A percentile compares a stretch with the other conserved stretches of the same genome.
Evolutionary conservation across 2,113 vertebrate species (phyloP).

Genomic region (Numida meleagris): DNA sequence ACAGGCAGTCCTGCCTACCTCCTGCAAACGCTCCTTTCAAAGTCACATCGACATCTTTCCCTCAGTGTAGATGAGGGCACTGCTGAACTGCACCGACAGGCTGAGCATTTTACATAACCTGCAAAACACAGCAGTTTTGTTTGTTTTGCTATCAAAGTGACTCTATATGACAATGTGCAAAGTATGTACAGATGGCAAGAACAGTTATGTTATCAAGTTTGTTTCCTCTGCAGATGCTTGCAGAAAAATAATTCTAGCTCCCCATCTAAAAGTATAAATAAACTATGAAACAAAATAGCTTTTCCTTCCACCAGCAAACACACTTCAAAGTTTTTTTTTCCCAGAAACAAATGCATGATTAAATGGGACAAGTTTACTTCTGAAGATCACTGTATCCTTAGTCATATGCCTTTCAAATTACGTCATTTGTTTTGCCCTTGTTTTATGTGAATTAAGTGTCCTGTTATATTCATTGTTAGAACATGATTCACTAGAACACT

Average conservation of each 20-base stretch:
- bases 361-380: background rate
- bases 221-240: constrained; percentile 23
- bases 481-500: background rate
- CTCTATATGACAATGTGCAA: constrained; percentile 38
- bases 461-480: background rate
- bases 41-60: constrained; percentile 15
- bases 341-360: rapidly evolving
- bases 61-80: background rate
- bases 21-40: constrained; percentile 37
- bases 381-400: background rate
- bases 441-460: background rate
- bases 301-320: background rate
- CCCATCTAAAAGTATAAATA: constrained; percentile 32
- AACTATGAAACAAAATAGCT: background rate
- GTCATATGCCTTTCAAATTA: background rate
- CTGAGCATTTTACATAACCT: background rate
- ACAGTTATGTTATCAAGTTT: constrained; percentile 22
- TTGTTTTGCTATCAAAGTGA: constrained; percentile 46
- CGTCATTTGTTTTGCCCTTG: background rate
- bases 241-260: constrained; percentile 31
- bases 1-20: constrained; percentile 18
- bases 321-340: background rate
- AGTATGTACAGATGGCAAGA: constrained; percentile 51
- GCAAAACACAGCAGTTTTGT: background rate
- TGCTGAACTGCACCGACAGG: background rate